Conservation (phyloP, 1,140 invertebrate species). For the Prorops nasuta region DNA sequence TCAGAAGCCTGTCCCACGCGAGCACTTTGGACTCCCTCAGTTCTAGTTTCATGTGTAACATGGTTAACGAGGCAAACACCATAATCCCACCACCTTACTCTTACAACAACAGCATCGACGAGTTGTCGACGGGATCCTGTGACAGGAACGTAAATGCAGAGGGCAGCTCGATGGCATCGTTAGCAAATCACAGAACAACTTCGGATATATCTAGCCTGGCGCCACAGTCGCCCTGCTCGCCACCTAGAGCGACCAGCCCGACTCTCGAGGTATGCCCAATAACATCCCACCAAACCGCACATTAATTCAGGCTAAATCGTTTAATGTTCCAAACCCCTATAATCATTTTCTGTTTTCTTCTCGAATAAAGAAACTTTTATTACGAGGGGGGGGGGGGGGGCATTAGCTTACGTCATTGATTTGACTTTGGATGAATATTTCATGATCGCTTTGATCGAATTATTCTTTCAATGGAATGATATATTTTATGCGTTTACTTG, state of each 20-base stretch:
- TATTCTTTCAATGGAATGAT: too few relatives aligned
- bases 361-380: too few relatives aligned
- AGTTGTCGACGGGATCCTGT: constrained; percentile 53
- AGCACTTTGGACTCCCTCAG: constrained; percentile 80
- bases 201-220: constrained; percentile 68
- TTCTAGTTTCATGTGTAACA: constrained; percentile 79
- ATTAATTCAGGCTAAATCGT: too few relatives aligned
- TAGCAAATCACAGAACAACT: constrained; percentile 61
- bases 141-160: constrained; percentile 40
- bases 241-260: constrained; percentile 74
- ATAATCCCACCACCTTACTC: constrained; percentile 79
- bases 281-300: too few relatives aligned
- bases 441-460: too few relatives aligned
- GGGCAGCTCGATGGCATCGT: constrained; percentile 45
- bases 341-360: too few relatives aligned
- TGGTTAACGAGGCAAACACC: constrained; percentile 77
- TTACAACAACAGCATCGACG: constrained; percentile 71
- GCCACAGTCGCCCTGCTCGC: constrained; percentile 65
- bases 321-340: too few relatives aligned
- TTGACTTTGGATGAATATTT: too few relatives aligned
- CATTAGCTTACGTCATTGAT: too few relatives aligned
- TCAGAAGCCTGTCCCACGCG: constrained; percentile 74
- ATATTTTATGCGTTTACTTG: too few relatives aligned
- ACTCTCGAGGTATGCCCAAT: constrained; percentile 60
- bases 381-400: too few relatives aligned